phyloP scores from a whole-genome alignment of 2,797 vertebrate genomes.

The Notoglanidium macrostoma region DNA sequence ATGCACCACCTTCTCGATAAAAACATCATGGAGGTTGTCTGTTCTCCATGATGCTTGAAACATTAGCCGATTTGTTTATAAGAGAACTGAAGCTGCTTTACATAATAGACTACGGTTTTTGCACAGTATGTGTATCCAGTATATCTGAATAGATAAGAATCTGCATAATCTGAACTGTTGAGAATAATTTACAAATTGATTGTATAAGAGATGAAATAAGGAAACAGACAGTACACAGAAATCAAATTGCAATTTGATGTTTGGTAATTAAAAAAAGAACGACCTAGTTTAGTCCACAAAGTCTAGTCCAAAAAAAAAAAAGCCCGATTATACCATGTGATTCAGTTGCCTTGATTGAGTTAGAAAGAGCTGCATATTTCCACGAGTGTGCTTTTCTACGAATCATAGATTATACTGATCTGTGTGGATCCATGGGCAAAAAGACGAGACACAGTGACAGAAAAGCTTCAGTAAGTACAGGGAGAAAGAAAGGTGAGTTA shows the following conservation, averaged over 20 bases:
- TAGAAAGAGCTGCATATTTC: not conserved
- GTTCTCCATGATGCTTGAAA: not conserved
- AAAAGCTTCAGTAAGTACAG: slow-evolving; percentile 59
- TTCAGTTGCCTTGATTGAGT: not conserved
- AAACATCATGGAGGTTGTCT: not conserved
- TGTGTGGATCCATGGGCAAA: slow-evolving; percentile 6
- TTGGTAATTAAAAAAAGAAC: not conserved
- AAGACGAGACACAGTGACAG: slow-evolving; percentile 63
- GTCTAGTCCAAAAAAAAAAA: not conserved
- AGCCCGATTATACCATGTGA: not conserved
- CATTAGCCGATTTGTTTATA: not conserved
- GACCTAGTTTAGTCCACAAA: not conserved
- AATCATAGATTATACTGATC: not conserved
- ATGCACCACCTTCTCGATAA: not conserved
- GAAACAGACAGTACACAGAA: not conserved
- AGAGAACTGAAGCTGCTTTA: not conserved
- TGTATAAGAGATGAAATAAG: not conserved
- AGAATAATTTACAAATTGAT: not conserved
- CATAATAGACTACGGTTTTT: not conserved
- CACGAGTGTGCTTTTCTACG: not conserved
- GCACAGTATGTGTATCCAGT: not conserved
- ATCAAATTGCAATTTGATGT: not conserved
- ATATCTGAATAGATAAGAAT: not conserved
- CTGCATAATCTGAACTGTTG: not conserved
- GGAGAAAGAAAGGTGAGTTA: slow-evolving; percentile 76